Evolutionary conservation across 2,888 invertebrate species (phyloP).

Genomic region (Nipponacmea schrenckii): DNA sequence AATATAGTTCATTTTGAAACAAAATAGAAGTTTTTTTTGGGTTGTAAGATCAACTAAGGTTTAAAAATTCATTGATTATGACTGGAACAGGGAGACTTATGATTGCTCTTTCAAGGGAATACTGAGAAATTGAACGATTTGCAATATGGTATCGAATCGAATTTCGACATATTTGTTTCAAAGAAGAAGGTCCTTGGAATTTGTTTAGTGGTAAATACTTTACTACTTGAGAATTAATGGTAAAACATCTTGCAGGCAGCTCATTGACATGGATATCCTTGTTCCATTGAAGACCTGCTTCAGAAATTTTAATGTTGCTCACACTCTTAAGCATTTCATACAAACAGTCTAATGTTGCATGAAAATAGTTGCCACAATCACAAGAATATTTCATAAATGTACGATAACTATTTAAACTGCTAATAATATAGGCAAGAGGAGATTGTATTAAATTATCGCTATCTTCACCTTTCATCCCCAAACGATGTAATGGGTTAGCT

Average conservation of each 20-base stretch:
- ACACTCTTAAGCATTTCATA: background rate
- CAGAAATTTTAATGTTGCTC: background rate
- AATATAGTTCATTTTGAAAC: too few relatives aligned
- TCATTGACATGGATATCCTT: background rate
- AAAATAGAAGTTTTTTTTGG: too few relatives aligned
- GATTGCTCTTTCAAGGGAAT: too few relatives aligned
- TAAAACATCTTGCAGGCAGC: background rate
- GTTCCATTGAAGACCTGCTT: background rate
- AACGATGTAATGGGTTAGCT: background rate
- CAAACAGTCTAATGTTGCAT: background rate
- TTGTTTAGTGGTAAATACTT: background rate
- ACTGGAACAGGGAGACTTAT: too few relatives aligned
- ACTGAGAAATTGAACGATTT: too few relatives aligned
- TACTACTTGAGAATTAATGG: background rate
- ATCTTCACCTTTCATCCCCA: background rate
- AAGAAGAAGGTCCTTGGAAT: background rate
- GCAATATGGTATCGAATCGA: background rate
- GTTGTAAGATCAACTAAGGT: too few relatives aligned
- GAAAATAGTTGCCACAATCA: background rate
- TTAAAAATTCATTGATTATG: too few relatives aligned
- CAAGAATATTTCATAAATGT: background rate
- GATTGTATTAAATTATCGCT: background rate
- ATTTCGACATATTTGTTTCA: background rate
- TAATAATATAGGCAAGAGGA: background rate
- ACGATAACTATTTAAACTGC: conserved; percentile 2